Evolutionary conservation across 1,140 invertebrate genomes (phyloP), one percentile per base, ranked within the genome.

Genomic region (Tyrophagus putrescentiae): DNA sequence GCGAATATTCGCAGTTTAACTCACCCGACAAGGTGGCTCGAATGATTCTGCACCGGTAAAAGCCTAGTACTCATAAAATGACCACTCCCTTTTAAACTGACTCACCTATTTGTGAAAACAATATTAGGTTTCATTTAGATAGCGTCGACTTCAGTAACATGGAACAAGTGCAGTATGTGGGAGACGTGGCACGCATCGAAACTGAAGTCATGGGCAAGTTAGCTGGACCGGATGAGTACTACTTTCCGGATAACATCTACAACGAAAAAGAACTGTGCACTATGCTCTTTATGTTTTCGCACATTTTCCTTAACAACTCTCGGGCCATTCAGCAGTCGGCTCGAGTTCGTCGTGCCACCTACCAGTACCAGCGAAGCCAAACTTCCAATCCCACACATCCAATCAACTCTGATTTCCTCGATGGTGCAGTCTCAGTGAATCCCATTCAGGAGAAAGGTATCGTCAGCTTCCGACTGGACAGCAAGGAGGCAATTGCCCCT

Each of bases 381-480:
- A n/a, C n/a, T 44, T 13, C 25, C 13, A 29, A 25, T 5, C 45
- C 4, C 18, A 57, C 16, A 50, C 7, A 7, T 11, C 57, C 18
- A 11, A 7, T 5, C 16, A 34, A 53, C 21, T 58, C 18, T 5
- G 11, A 57, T 21, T 57, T 28, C n/a, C 7, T 21, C 7, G 57
- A 11, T 11, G 11, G 23, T 18, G 7, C 41, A n/a, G 44, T 50
- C 11, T 11, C 48, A 50, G 21, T n/a, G 23, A 27, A 42, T 25
- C 57, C 62, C 4, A 42, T 59, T 16, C 44, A 60, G 7, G 62
- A 63, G 31, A 36, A 63, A 21, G 62, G 62, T 11, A 61, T 64
- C 1, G 62, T 56, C 9, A 64, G 52, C 23, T 64, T 64, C 29
- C 52, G 62, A 25, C 21, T 18, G 23, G 32, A 64, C 42, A 28